Base-by-base conservation (phyloP, 2,888 invertebrate species). In the Chrysina gloriosa region DNA sequence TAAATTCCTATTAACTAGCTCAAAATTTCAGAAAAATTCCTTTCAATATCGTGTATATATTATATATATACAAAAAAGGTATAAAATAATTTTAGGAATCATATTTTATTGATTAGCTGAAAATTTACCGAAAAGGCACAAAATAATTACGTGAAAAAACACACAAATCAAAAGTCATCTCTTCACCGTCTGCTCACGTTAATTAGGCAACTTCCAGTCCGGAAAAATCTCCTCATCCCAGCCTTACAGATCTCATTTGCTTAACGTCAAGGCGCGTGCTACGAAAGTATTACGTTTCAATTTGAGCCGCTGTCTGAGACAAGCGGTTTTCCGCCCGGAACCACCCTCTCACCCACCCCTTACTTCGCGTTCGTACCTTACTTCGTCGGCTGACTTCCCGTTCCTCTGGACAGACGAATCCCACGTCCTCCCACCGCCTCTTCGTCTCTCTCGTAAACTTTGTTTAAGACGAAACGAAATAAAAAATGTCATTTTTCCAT, bases 401-500 rank as follows among this genome's bases (percentile, higher is more conserved):
- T 34, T 21, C 34, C 19, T 23, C 6, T 14, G 39, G 39, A 7
- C n/a, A n/a, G n/a, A n/a, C n/a, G n/a, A n/a, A n/a, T n/a, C n/a
- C n/a, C n/a, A 29, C 9, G 7, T 34, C 54, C 29, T 36, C 6
- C 54, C 34, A 23, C 34, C 58, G 9, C 39, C 36, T 34, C 4
- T 14, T 34, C 31, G 5, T 21, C 58, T 45, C 52, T 52, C 47
- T 47, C 52, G 29, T 50, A 29, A 81, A 80, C 80, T 80, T 81
- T 76, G 77, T 77, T 74, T 65, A 52, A 39, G 27, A 76, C 74
- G 73, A 73, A 72, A 71, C 69, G 72, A 73, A 75, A 81, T 82
- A 81, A 82, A 83, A 81, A 78, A 81, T 82, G 83, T 83, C 83
- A 82, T 82, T 83, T 83, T 83, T 83, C 82, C 80, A 80, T 81